Conservation (phyloP, 2,797 vertebrate species). For the Manis pentadactyla region DNA sequence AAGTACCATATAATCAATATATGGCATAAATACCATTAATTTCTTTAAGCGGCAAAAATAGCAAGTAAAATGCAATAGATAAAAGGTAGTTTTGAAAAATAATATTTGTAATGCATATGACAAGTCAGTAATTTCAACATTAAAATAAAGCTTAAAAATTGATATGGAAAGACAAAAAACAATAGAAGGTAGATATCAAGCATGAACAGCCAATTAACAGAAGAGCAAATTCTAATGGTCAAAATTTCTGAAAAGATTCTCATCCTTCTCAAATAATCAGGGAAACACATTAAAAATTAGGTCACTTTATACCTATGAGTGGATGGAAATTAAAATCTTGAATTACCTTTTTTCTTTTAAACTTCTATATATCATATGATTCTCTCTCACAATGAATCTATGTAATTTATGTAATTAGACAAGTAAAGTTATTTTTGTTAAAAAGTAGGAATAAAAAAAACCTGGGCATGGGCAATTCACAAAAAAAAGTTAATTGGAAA, state of each 20-base stretch:
- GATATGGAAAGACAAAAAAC: neutral
- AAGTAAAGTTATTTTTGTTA: neutral
- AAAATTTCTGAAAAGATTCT: neutral
- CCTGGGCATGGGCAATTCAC: neutral
- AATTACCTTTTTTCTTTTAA: neutral
- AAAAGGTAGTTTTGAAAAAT: neutral
- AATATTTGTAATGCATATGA: neutral
- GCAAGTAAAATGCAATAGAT: neutral
- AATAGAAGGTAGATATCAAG: neutral
- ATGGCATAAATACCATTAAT: neutral
- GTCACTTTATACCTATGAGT: neutral
- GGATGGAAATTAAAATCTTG: neutral
- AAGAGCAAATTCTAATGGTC: neutral
- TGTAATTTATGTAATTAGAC: neutral
- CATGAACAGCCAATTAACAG: neutral
- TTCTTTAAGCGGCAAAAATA: neutral
- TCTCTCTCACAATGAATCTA: neutral
- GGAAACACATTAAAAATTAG: neutral
- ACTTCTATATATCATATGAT: neutral
- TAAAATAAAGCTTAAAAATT: neutral
- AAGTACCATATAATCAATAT: slow-evolving; percentile 2
- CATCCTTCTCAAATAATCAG: neutral
- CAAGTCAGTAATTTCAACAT: neutral
- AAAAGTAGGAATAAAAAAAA: slow-evolving; percentile 11
- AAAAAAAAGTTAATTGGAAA: neutral